Evolutionary conservation across 2,888 invertebrate species (phyloP).

Genomic region (Escarpia spicata): DNA sequence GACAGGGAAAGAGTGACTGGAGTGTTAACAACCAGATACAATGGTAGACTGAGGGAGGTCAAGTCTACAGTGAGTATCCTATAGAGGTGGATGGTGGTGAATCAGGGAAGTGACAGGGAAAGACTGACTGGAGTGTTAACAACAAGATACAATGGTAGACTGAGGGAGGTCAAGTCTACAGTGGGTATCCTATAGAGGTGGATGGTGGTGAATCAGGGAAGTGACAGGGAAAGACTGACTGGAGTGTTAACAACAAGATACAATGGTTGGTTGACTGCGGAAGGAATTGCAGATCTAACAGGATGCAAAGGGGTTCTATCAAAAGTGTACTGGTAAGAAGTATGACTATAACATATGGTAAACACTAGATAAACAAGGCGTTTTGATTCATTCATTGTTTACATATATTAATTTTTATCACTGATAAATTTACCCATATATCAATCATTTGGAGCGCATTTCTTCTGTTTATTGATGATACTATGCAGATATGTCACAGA

Average conservation of each 20-base stretch:
- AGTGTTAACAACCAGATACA: neutral
- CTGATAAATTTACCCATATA: too few relatives aligned
- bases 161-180: neutral
- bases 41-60: neutral
- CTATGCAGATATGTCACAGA: too few relatives aligned
- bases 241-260: neutral
- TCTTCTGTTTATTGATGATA: too few relatives aligned
- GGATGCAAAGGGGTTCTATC: neutral
- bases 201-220: neutral
- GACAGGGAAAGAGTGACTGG: neutral
- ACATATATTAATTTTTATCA: too few relatives aligned
- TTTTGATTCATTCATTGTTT: too few relatives aligned
- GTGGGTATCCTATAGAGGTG: neutral
- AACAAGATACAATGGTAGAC: neutral
- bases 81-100: neutral
- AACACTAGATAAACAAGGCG: too few relatives aligned
- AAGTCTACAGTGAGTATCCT: neutral
- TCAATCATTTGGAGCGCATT: too few relatives aligned
- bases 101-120: neutral
- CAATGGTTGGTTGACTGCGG: neutral
- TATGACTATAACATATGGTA: neutral
- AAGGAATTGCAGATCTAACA: neutral
- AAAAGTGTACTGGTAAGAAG: neutral
- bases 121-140: neutral
- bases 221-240: neutral